phyloP scores from a whole-genome alignment of 1,140 invertebrate genomes.

The Mylabris phalerata region DNA sequence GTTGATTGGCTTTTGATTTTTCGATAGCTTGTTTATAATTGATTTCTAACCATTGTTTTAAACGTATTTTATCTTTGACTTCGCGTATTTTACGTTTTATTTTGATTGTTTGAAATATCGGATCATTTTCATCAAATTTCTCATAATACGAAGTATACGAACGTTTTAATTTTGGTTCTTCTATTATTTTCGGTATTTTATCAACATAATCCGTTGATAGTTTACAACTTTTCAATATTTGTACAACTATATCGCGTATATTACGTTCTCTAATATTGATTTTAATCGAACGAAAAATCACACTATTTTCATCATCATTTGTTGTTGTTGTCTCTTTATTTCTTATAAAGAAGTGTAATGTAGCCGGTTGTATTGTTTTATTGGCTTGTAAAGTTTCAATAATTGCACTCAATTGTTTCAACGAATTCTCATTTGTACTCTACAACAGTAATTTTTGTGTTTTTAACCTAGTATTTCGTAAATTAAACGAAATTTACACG shows the following conservation, averaged over 20 bases:
- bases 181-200: constrained; percentile 47
- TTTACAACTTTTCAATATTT: constrained; percentile 72
- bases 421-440: constrained; percentile 84
- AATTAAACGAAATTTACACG: constrained; percentile 49
- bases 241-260: constrained; percentile 65
- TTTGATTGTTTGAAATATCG: constrained; percentile 46
- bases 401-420: constrained; percentile 80
- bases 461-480: constrained; percentile 15
- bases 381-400: constrained; percentile 66
- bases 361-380: constrained; percentile 50
- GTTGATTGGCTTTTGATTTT: constrained; percentile 52
- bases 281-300: constrained; percentile 59
- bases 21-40: constrained; percentile 56
- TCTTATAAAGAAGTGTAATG: constrained; percentile 68
- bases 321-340: constrained; percentile 48
- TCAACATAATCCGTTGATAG: constrained; percentile 78
- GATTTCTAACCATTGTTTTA: constrained; percentile 57
- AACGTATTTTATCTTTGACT: constrained; percentile 46
- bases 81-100: constrained; percentile 48
- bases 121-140: constrained; percentile 47
- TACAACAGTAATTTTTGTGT: constrained; percentile 42
- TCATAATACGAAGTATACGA: constrained; percentile 41
- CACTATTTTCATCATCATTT: constrained; percentile 45
- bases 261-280: constrained; percentile 62
- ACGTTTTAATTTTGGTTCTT: constrained; percentile 5